These are phyloP conservation scores for Sorex fumeus DNA, from an alignment of 2,113 vertebrate species.

Conservation along the genomic window DNA sequence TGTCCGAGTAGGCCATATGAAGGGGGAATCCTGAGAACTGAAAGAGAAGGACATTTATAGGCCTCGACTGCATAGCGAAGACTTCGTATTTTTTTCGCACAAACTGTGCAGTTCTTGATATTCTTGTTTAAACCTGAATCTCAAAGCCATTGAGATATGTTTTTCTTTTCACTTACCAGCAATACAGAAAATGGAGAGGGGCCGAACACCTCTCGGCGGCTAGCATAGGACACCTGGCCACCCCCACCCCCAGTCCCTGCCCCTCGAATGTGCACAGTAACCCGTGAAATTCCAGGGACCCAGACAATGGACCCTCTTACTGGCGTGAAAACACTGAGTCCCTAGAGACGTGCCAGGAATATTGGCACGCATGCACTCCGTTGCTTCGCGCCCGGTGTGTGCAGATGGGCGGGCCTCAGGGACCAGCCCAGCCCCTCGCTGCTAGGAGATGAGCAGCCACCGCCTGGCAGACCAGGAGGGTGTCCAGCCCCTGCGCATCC, in stretches of 20 bases:
- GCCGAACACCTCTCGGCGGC: background rate
- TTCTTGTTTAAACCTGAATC: background rate
- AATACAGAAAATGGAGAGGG: background rate
- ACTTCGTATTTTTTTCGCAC: background rate
- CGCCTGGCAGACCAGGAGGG: no score
- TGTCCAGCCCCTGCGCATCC: no score
- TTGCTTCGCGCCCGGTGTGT: background rate
- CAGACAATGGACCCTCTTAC: background rate
- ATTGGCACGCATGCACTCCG: background rate
- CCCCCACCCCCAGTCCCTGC: no score
- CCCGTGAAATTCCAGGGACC: background rate
- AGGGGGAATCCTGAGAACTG: conserved; percentile 98
- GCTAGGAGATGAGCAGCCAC: no score
- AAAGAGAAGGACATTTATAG: background rate
- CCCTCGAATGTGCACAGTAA: background rate
- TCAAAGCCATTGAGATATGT: background rate
- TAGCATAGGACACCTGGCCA: background rate
- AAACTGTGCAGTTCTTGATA: background rate
- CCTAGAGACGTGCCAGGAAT: background rate
- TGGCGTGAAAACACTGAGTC: background rate
- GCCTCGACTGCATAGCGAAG: background rate
- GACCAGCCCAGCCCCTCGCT: no score
- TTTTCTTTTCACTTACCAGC: background rate
- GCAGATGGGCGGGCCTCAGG: background rate
- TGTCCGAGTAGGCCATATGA: conserved; percentile 95